Evolutionary conservation across 2,888 invertebrate genomes (phyloP).

Genomic region (Neelides folsomi): DNA sequence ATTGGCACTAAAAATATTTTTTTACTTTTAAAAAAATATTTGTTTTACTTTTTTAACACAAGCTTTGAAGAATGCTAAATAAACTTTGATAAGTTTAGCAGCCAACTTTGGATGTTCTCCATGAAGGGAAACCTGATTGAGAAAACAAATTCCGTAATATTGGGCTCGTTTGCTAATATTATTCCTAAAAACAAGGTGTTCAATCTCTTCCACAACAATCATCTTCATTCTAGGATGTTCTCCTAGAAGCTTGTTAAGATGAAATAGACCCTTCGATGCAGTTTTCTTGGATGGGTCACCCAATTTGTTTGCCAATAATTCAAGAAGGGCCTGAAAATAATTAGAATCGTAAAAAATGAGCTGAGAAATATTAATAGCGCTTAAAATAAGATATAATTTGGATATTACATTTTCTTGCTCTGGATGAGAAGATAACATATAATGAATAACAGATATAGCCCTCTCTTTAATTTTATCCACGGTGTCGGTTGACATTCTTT

Average conservation of each 20-base stretch:
- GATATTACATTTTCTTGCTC: constrained; percentile 72
- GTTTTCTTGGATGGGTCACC: constrained; percentile 84
- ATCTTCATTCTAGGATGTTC: constrained; percentile 85
- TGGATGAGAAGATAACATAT: constrained; percentile 60
- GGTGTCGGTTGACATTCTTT: constrained; percentile 60
- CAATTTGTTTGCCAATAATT: constrained; percentile 79
- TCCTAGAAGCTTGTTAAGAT: constrained; percentile 64
- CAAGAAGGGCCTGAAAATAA: constrained; percentile 51
- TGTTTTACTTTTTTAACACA: constrained; percentile 58
- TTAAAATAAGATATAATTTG: no score
- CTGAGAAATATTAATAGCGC: no score
- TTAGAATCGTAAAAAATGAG: no score
- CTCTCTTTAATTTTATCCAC: constrained; percentile 68
- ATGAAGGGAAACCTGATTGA: constrained; percentile 68
- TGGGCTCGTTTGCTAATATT: constrained; percentile 77
- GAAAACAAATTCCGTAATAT: constrained; percentile 83
- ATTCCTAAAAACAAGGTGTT: constrained; percentile 69
- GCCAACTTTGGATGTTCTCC: constrained; percentile 63
- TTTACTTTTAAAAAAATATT: background rate
- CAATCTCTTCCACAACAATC: constrained; percentile 73
- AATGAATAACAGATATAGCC: constrained; percentile 59
- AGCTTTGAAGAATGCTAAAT: constrained; percentile 91
- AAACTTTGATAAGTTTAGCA: constrained; percentile 70
- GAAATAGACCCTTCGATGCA: constrained; percentile 74
- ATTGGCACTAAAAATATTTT: background rate